Percentiles rank a stretch among this genome's conserved stretches.
These are phyloP conservation scores for Pardosa pseudoannulata DNA, from an alignment of 2,888 invertebrate genomes.

Conservation along the genomic window DNA sequence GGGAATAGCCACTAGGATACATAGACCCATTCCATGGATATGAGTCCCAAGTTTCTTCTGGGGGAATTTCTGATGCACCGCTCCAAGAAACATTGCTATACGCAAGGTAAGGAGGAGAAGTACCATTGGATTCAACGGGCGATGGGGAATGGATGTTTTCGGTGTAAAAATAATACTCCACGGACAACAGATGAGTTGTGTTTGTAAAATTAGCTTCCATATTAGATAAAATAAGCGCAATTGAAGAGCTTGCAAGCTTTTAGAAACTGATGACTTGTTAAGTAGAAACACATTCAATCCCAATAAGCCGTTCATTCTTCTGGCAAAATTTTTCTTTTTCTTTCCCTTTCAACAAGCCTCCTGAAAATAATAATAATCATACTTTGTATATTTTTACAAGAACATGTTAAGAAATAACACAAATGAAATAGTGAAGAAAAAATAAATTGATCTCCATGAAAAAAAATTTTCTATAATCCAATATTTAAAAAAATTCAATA, in stretches of 20 bases:
- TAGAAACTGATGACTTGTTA: not conserved
- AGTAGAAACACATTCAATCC: not conserved
- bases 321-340: not conserved
- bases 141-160: conserved; percentile 20
- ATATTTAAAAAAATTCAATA: too few relatives aligned
- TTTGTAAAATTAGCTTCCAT: conserved; percentile 67
- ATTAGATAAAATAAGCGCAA: not conserved
- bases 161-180: conserved; percentile 59
- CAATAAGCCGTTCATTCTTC: not conserved
- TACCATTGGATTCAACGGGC: conserved; percentile 2
- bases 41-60: conserved; percentile 14
- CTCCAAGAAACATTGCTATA: conserved; percentile 40
- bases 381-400: too few relatives aligned
- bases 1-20: conserved; percentile 93
- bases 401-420: too few relatives aligned
- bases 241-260: not conserved
- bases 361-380: not conserved
- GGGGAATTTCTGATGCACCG: not conserved
- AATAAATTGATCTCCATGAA: too few relatives aligned
- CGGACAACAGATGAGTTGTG: conserved; percentile 31
- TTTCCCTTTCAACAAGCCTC: not conserved
- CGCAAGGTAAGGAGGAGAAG: conserved; percentile 12
- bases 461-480: too few relatives aligned
- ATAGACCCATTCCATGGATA: conserved; percentile 69
- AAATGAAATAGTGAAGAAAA: too few relatives aligned